Evolutionary conservation across 2,888 invertebrate species (phyloP), one percentile per base, ranked within the genome.

Genomic region (Tetranychus piercei): DNA sequence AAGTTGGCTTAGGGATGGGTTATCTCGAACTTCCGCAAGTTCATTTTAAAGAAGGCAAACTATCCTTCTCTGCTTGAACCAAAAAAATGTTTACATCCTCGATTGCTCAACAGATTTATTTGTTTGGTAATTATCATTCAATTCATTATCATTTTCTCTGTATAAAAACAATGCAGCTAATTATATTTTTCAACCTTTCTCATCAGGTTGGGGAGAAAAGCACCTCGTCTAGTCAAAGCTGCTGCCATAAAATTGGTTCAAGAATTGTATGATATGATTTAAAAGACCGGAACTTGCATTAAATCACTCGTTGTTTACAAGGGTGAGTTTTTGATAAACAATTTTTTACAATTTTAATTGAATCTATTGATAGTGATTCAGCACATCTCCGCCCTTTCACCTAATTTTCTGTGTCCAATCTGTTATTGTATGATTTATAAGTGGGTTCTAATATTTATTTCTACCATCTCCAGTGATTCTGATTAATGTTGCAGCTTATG

Each of bases 1-100:
- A 93, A 84, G 94, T 99, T 74, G 91, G 94, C 80, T 86, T 99
- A 18, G 97, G 99, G 72, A 96, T 95, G 92, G 99, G 99, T 0
- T 99, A 96, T 83, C 84, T 99, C 79, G 99, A 99, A 84, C 85
- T 99, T 80, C 97, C 97, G 4, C 99, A 99, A 85, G 91, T 83
- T 72, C 77, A 79, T 72, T 76, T 79, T 20, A 76, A 74, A 64
- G 73, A 79, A 43, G 79, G 88, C 76, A 90, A 90, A 80, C 85
- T 95, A 7, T 86, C 88, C 91, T 79, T 87, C 87, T 0, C 85
- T 91, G 79, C 86, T 99, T 73, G 88, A 89, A 80, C 92, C 93
- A 77, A 89, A 92, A n/a, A 81, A 91, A 91, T 83, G 97, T 99
- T 1, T 99, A 95, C 83, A 91, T 99, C 80, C 86, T 99, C 75